phyloP scores from a whole-genome alignment of 1,140 invertebrate species.

The Diorhabda carinulata region DNA sequence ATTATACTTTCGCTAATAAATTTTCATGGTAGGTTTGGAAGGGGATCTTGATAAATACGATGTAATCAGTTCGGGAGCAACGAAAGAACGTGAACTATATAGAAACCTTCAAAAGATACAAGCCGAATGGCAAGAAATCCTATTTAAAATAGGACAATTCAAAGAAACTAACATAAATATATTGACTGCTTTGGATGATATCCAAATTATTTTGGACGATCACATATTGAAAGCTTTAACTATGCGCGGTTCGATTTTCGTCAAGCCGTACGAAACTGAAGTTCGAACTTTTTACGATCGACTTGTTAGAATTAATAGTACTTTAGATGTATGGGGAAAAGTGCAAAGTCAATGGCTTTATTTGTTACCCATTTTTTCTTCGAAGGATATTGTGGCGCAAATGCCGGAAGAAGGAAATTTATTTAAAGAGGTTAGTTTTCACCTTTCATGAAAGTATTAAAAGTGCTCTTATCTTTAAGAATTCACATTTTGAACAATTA shows the following conservation, averaged over 20 bases:
- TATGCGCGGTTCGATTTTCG: constrained; percentile 88
- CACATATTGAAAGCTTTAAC: constrained; percentile 84
- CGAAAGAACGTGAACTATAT: constrained; percentile 80
- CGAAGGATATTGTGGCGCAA: constrained; percentile 88
- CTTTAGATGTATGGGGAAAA: constrained; percentile 85
- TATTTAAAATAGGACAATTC: constrained; percentile 68
- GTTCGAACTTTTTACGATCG: constrained; percentile 79
- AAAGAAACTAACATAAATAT: constrained; percentile 78
- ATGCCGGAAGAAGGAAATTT: constrained; percentile 86
- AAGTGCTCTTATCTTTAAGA: too few species aligned
- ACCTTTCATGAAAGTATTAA: too few species aligned
- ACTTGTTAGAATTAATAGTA: constrained; percentile 70
- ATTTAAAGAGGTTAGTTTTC: constrained; percentile 61
- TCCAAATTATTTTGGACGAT: constrained; percentile 78
- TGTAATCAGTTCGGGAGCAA: constrained; percentile 83
- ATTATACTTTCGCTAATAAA: not conserved
- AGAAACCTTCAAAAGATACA: constrained; percentile 79
- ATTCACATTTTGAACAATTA: too few species aligned
- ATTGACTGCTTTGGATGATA: constrained; percentile 76
- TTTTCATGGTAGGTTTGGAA: constrained; percentile 55
- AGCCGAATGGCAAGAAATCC: constrained; percentile 75
- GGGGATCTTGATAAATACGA: constrained; percentile 75
- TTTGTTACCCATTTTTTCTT: constrained; percentile 87
- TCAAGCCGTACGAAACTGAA: constrained; percentile 81
- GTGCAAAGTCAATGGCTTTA: constrained; percentile 89